Evolutionary conservation across 2,888 invertebrate genomes (phyloP).

Genomic region (Drosophila quasianomalipes): DNA sequence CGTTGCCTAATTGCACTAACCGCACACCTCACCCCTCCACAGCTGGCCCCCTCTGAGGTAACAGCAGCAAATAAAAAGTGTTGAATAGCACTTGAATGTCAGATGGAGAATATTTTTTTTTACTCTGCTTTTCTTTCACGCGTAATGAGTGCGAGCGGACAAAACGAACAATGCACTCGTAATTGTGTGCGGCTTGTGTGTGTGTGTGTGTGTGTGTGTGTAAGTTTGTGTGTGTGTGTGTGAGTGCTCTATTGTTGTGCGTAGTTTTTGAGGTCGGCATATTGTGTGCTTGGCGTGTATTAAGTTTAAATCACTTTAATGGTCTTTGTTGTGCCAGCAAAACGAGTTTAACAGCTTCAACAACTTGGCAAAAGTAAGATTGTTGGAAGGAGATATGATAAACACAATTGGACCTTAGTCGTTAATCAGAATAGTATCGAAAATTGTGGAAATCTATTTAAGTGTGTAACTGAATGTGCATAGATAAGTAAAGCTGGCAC

Average conservation of each 20-base stretch:
- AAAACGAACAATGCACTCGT: slow-evolving; percentile 72
- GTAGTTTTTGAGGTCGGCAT: slow-evolving; percentile 54
- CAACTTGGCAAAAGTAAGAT: slow-evolving; percentile 9
- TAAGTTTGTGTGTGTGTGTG: slow-evolving; percentile 2
- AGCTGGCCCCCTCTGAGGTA: slow-evolving; percentile 4
- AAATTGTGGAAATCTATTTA: slow-evolving; percentile 1
- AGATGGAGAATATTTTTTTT: slow-evolving; percentile 33
- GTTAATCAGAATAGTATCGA: slow-evolving; percentile 1
- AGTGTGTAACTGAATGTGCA: not conserved
- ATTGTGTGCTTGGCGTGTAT: slow-evolving; percentile 59
- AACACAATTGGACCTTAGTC: slow-evolving; percentile 20
- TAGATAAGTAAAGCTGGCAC: not conserved
- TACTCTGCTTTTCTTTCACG: slow-evolving; percentile 32
- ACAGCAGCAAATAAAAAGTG: slow-evolving; percentile 41
- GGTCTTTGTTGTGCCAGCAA: slow-evolving; percentile 46
- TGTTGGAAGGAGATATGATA: slow-evolving; percentile 7
- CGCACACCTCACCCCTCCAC: slow-evolving; percentile 36
- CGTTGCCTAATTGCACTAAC: slow-evolving; percentile 78
- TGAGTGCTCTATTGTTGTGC: slow-evolving; percentile 59
- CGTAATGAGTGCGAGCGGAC: slow-evolving; percentile 59
- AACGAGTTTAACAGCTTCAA: slow-evolving; percentile 14
- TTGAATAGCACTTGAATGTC: slow-evolving; percentile 72
- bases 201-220: slow-evolving; percentile 15
- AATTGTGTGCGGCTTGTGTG: slow-evolving; percentile 68
- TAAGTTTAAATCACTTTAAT: slow-evolving; percentile 79